Evolutionary conservation across 2,888 invertebrate species (phyloP).

Genomic region (Geotrupes spiniger): DNA sequence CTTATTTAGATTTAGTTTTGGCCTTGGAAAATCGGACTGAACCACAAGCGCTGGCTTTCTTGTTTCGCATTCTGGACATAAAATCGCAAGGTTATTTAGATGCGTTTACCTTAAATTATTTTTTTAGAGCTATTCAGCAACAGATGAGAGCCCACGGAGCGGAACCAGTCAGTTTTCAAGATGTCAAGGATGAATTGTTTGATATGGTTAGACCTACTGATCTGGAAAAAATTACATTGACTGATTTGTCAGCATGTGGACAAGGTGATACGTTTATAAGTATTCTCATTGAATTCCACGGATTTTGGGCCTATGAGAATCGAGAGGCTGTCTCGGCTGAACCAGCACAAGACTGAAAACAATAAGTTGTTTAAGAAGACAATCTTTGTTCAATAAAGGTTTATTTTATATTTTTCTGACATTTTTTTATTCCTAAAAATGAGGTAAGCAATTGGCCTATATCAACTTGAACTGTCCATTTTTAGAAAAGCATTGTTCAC

Average conservation of each 20-base stretch:
- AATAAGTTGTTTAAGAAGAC: no score
- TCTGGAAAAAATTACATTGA: conserved; percentile 78
- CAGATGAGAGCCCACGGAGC: conserved; percentile 85
- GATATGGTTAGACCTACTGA: conserved; percentile 94
- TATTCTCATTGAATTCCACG: conserved; percentile 91
- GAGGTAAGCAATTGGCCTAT: no score
- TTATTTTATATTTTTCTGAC: no score
- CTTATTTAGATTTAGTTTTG: conserved; percentile 90
- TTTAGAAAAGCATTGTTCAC: no score
- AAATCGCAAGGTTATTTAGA: conserved; percentile 85
- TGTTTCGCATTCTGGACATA: conserved; percentile 89
- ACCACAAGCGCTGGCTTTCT: conserved; percentile 85
- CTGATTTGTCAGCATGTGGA: conserved; percentile 81
- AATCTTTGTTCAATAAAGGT: no score
- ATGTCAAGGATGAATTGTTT: conserved; percentile 96
- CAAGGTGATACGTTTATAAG: conserved; percentile 93
- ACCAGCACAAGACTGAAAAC: conserved; percentile 43
- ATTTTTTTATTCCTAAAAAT: no score
- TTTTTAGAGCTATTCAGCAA: conserved; percentile 90
- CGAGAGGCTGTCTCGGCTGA: conserved; percentile 76
- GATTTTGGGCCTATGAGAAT: conserved; percentile 96
- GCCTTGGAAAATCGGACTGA: conserved; percentile 90
- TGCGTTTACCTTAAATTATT: conserved; percentile 87
- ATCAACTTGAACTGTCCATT: no score
- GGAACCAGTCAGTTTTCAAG: conserved; percentile 88